phyloP scores from a whole-genome alignment of 2,113 vertebrate genomes.

The Gnathonemus echidnorhynchus region DNA sequence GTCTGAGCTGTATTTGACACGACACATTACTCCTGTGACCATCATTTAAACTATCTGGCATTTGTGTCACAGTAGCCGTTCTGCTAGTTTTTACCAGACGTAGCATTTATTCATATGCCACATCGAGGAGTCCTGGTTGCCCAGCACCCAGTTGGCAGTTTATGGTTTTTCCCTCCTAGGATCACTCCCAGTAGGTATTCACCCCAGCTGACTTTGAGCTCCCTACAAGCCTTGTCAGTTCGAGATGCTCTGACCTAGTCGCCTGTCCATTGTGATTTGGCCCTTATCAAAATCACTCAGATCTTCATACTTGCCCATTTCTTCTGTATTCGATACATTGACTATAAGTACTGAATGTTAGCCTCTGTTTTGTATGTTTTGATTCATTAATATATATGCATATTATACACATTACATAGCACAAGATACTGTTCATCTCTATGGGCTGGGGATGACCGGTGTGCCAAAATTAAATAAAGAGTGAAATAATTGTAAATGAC shows the following conservation, averaged over 20 bases:
- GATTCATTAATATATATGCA: background rate
- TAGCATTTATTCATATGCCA: background rate
- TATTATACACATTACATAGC: background rate
- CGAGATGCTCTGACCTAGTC: too few species aligned
- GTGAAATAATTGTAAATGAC: too few species aligned
- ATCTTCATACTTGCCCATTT: too few species aligned
- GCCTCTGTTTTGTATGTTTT: too few species aligned
- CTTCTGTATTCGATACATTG: too few species aligned
- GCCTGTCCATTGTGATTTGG: too few species aligned
- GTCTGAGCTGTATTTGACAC: background rate
- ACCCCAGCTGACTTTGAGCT: too few species aligned
- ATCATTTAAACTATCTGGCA: too few species aligned
- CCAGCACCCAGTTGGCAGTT: background rate
- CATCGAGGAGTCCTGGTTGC: background rate
- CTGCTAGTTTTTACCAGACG: background rate
- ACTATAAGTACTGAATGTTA: too few species aligned
- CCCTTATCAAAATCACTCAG: too few species aligned
- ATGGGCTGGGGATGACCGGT: background rate
- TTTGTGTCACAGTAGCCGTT: background rate
- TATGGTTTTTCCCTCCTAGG: background rate
- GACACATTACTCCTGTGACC: background rate
- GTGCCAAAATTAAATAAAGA: too few species aligned
- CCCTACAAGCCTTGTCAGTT: too few species aligned
- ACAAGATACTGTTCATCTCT: background rate
- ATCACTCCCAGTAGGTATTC: background rate